Base-by-base conservation (phyloP, 2,888 invertebrate genomes). In the Nomada lathburiana region DNA sequence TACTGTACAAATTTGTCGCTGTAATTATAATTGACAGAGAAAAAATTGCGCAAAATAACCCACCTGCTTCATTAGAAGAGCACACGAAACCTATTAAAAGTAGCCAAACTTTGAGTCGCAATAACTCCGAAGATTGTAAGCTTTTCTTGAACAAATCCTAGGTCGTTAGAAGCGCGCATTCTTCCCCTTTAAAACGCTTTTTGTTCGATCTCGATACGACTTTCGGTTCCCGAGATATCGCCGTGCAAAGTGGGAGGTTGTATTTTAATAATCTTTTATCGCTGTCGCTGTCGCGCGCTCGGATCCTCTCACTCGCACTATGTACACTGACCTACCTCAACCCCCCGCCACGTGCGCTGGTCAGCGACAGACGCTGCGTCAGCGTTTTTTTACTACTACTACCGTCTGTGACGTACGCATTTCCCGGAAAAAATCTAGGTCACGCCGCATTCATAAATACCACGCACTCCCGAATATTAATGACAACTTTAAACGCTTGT, bases 361-460 rank as follows among this genome's bases (percentile, higher is more conserved):
- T 65, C 76, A 77, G 20, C 36, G 36, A 36, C 72, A 47, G 26
- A 53, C 55, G 47, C 16, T 47, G 72, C 47, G 23, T 76, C 63
- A 47, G 47, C 62, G 23, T 20, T 57, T 59, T 69, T 69, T n/a
- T 36, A 70, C 70, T 20, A 36, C 20, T 50, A n/a, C 50, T 57
- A 55, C 36, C 36, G 36, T 36, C 16, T 29, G n/a, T 16, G n/a
- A 16, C 26, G 44, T 50, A 74, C 60, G n/a, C 69, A 52, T 50
- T 60, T 69, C 69, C 52, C 23, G 13, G 59, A 44, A 59, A 60
- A 69, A 64, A 59, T 62, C 26, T 65, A n/a, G 63, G 76, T 73
- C 75, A 76, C 3, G 18, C 7, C 1, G 23, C 36, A 26, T 57
- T 55, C 26, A n/a, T 1, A 18, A 20, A 23, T 36, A 23, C 10